Evolutionary conservation across 1,140 invertebrate species (phyloP), one percentile per base, ranked within the genome.

Genomic region (Hyles euphorbiae): DNA sequence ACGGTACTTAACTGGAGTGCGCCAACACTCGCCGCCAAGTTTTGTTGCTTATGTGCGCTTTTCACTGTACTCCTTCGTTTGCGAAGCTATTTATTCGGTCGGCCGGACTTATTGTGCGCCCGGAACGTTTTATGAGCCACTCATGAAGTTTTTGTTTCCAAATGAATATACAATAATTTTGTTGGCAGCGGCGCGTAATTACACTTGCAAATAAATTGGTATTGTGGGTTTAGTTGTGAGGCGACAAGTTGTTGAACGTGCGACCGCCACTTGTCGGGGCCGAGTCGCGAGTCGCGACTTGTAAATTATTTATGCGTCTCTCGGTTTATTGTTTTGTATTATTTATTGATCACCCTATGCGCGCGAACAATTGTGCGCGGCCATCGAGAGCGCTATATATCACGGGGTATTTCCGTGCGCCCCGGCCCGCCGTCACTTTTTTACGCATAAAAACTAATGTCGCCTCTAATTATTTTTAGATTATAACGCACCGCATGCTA

Each of bases 381-480:
- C 54, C 56, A 63, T 72, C 65, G 67, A 65, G 68, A 64, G 60
- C 64, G 72, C 74, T 62, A 81, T 88, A 88, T 72, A 86, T 86
- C 81, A 84, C 69, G 57, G 58, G 65, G 70, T 87, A 86, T 86
- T 86, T 88, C 74, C 76, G 85, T 81, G 67, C 78, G 72, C 74
- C 72, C 67, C 70, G 65, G 54, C 68, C 61, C 68, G 70, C 78
- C 77, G 72, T 74, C 68, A 83, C 80, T 87, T 88, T 87, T 88
- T 86, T 87, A 86, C 74, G 74, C 78, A 80, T 82, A 88, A 88
- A 88, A 86, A 88, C 83, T 80, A 85, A 86, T 85, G 82, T 81
- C 85, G 70, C 72, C 76, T 81, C 79, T 88, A 86, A 88, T 88
- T 88, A 88, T 88, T 88, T 88, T 86, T 88, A 86, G 85, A 88